Evolutionary conservation across 2,888 invertebrate species (phyloP), one percentile per base, ranked within the genome.

Genomic region (Electrophaes corylata): DNA sequence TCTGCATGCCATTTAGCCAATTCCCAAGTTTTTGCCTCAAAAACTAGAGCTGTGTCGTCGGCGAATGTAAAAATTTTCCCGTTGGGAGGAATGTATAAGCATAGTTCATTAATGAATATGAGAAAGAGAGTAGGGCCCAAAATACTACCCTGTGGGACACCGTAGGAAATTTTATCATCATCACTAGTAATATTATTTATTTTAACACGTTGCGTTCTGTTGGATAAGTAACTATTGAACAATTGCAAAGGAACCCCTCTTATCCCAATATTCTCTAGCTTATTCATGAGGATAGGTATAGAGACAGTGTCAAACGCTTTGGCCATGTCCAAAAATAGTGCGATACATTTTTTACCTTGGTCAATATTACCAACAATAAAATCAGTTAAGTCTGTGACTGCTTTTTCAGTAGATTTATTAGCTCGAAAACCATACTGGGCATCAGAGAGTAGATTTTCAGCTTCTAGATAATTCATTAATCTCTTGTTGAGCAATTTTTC

Each of bases 81-180:
- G 2, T 57, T 11, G 0, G 4, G 10, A 11, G 46, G 26, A 1
- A 29, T 35, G 4, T 45, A 16, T 1, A n/a, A n/a, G 6, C 57
- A 46, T 6, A 62, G 47, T 6, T 62, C 44, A 23, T 60, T 58
- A 1, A 65, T 45, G 26, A 49, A 60, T 6, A 40, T 35, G 10
- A 58, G n/a, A 11, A 55, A 61, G 10, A 59, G 39, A 4, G 35
- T 60, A 12, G 59, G 43, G 6, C 49, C 40, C 4, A 64, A 20
- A 2, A 57, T 40, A 11, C 55, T 53, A 0, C 64, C 64, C 20
- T 64, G 61, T 0, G 64, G 61, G 2, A 59, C 51, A 6, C 61
- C 64, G 18, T 52, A 46, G 4, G 23, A 18, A 0, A 54, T 18
- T 11, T 2, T 1, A 6, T 33, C 12, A 10, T 39, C 35, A 0